These are phyloP conservation scores for rabbit (Oryctolagus cuniculus) DNA, from an alignment of 2,113 vertebrate genomes.

Conservation along the genomic window DNA sequence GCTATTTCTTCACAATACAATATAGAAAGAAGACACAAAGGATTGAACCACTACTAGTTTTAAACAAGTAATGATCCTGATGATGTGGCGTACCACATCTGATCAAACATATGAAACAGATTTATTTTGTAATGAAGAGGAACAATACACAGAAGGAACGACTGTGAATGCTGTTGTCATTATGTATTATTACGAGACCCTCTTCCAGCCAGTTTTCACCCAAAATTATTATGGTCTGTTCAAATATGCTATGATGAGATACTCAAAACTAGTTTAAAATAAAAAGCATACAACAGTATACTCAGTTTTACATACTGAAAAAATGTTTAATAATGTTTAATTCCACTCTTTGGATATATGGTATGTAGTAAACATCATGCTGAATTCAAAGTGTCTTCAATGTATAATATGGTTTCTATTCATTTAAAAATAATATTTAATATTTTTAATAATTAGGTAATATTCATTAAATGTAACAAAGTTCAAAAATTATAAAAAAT, in stretches of 20 bases:
- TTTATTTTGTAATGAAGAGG: background rate
- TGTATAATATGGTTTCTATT: background rate
- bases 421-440: background rate
- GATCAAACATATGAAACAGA: background rate
- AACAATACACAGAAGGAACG: background rate
- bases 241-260: background rate
- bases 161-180: background rate
- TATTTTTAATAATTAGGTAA: constrained; percentile 19
- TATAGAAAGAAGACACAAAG: background rate
- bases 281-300: background rate
- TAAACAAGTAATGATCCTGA: background rate
- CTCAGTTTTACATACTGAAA: background rate
- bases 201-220: background rate
- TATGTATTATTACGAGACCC: background rate
- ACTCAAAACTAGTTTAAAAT: background rate
- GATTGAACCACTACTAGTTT: background rate
- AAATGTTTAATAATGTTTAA: background rate
- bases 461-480: background rate
- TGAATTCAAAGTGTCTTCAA: background rate
- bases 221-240: background rate
- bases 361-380: background rate
- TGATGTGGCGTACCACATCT: background rate
- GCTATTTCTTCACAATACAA: background rate
- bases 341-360: background rate
- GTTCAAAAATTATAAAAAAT: background rate